Evolutionary conservation across 2,113 vertebrate species (phyloP), one percentile per base, ranked within the genome.

Genomic region (Nasalis larvatus): DNA sequence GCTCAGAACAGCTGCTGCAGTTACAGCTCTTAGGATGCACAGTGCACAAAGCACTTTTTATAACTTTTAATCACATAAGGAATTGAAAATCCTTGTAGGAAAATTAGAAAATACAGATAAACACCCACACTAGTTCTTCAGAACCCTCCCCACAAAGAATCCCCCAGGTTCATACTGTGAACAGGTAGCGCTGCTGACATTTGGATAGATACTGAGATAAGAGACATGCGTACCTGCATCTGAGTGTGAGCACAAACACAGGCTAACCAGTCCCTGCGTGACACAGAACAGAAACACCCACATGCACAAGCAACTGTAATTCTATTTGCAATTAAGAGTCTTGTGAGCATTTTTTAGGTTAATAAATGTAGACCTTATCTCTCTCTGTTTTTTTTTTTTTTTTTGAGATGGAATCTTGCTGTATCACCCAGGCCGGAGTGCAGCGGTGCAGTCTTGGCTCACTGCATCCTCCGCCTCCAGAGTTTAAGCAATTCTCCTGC

Each of bases 231-330:
- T 27, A n/a, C 23, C 25, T 77, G 0, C 5, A 0, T 45, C 12
- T 1, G 16, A 30, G n/a, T 12, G 1, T 40, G 68, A 60, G 40
- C 14, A 12, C 6, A 18, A 60, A 37, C 49, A 60, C 14, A 9
- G 21, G 37, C 30, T 60, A 18, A 4, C 49, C 68, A 37, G 49
- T 35, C 17, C 71, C 52, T 6, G 42, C 27, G 3, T 23, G 4
- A 25, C 23, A 52, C 35, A 58, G 16, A 21, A 30, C 76, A 32
- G 11, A 49, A 58, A 35, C 60, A 63, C n/a, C 52, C 5, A 21
- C 14, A 0, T 10, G 27, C 21, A 30, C 4, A 18, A 2, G 18
- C 18, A 80, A 1, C n/a, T 5, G 2, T 45, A 84, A 1, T n/a
- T 37, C 6, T 1, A 8, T 40, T 68, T 35, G 2, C 63, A 76